A percentile compares a stretch with the other conserved stretches of the same genome.
These are phyloP conservation scores for Sturnus vulgaris DNA, from an alignment of 2,113 vertebrate species.

Conservation along the genomic window DNA sequence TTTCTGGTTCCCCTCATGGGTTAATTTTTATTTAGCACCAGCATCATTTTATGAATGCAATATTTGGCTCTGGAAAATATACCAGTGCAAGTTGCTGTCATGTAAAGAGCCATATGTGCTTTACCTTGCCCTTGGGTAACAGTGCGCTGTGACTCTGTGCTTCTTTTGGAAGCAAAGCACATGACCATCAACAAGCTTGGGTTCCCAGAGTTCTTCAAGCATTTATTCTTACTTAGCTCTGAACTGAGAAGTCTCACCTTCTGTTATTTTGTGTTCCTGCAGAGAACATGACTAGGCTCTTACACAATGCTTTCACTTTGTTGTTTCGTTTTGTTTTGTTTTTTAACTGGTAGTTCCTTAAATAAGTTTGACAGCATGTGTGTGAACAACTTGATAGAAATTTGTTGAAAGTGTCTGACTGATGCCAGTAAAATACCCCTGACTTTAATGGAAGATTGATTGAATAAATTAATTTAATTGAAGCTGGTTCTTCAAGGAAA, in stretches of 20 bases:
- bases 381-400: not conserved
- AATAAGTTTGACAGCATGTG: not conserved
- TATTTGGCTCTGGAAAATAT: not conserved
- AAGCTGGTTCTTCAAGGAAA: not conserved
- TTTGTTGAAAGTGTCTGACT: not conserved
- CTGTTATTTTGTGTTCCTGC: not conserved
- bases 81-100: not conserved
- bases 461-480: not conserved
- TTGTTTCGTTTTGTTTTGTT: no score
- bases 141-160: accelerated
- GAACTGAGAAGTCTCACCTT: not conserved
- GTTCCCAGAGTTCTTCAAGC: not conserved
- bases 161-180: not conserved
- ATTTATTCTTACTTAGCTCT: not conserved
- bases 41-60: not conserved
- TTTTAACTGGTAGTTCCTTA: not conserved
- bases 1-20: not conserved
- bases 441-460: not conserved
- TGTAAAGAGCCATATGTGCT: not conserved
- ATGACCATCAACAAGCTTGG: not conserved
- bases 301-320: not conserved
- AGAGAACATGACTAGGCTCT: not conserved
- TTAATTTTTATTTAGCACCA: not conserved
- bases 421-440: not conserved
- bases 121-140: not conserved